Evolutionary conservation across 1,140 invertebrate genomes (phyloP), one percentile per base, ranked within the genome.

Genomic region (Rhynchophorus ferrugineus): DNA sequence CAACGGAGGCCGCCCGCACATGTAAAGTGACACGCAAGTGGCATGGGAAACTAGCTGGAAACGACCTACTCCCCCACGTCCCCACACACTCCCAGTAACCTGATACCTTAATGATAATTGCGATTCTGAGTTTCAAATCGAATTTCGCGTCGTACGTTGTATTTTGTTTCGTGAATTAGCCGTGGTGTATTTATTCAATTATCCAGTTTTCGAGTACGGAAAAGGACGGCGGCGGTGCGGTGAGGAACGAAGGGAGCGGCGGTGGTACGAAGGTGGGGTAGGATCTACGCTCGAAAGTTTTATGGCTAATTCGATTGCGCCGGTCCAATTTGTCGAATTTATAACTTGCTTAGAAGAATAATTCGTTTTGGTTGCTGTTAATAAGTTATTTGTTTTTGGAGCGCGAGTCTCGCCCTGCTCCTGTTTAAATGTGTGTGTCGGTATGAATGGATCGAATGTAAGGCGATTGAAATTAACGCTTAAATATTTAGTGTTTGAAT

Each of bases 71-170:
- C 11, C 24, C 24, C 5, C 21, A 20, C 39, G 19, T 14, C 19
- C 36, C 20, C 14, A 2, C n/a, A 3, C 24, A 17, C 34, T 47
- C 20, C 37, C 13, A 37, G 53, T 29, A 56, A 56, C 48, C 39
- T 44, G 54, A 56, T 51, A 56, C 48, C 44, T 50, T 50, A 44
- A 49, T 49, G 38, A 49, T 56, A 56, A 56, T 50, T 56, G 54
- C 34, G 18, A 46, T 33, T 46, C 43, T 46, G 42, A 20, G 21
- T 37, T 16, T 13, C 54, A 56, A 56, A 50, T 49, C 34, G 21
- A 49, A 56, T 56, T 50, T 48, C 21, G 18, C 17, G 20, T 29
- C 50, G 14, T 24, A 33, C 22, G 6, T 37, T 22, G 14, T 17
- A 24, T 33, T 54, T 54, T 48, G 17, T 33, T 37, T 53, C 34